These are phyloP conservation scores for Chaetodon trifascialis DNA, from an alignment of 2,113 vertebrate species.

Conservation along the genomic window DNA sequence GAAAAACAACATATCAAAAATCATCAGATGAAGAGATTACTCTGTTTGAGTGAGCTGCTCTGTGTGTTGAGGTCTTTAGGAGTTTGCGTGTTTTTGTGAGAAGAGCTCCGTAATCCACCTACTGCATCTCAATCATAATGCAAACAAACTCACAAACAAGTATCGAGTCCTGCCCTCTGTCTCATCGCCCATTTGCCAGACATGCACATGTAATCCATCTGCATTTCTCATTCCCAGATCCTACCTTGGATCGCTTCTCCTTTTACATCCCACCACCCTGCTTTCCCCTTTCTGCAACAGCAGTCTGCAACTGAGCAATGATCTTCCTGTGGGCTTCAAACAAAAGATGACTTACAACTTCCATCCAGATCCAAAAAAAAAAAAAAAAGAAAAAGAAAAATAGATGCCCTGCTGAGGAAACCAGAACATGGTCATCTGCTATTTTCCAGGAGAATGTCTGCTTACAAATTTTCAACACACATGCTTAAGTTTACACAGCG, in stretches of 20 bases:
- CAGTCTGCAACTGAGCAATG: slow-evolving; percentile 41
- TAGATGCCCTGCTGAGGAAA: slow-evolving; percentile 30
- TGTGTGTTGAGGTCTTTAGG: slow-evolving; percentile 60
- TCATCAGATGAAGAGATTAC: slow-evolving; percentile 80
- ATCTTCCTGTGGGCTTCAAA: slow-evolving; percentile 55
- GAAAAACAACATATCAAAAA: slow-evolving; percentile 81
- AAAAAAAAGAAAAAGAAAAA: slow-evolving; percentile 32
- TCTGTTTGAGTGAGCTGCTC: slow-evolving; percentile 66
- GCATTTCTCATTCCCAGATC: slow-evolving; percentile 41
- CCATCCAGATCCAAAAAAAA: slow-evolving; percentile 23
- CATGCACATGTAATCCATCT: slow-evolving; percentile 63
- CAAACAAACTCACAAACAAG: slow-evolving; percentile 60
- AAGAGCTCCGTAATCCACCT: slow-evolving; percentile 68
- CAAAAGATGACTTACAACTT: slow-evolving; percentile 57
- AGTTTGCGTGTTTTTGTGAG: slow-evolving; percentile 56
- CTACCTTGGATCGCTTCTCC: slow-evolving; percentile 30
- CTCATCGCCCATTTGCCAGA: slow-evolving; percentile 61
- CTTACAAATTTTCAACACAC: slow-evolving; percentile 43
- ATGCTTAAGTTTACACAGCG: slow-evolving; percentile 13
- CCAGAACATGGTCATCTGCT: slow-evolving; percentile 59
- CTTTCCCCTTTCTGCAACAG: slow-evolving; percentile 18
- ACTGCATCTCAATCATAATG: slow-evolving; percentile 66
- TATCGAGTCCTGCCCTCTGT: slow-evolving; percentile 49
- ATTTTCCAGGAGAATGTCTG: slow-evolving; percentile 49
- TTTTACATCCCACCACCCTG: slow-evolving; percentile 27